These are phyloP conservation scores for Lingula anatina DNA, from an alignment of 2,888 invertebrate species.

Conservation along the genomic window DNA sequence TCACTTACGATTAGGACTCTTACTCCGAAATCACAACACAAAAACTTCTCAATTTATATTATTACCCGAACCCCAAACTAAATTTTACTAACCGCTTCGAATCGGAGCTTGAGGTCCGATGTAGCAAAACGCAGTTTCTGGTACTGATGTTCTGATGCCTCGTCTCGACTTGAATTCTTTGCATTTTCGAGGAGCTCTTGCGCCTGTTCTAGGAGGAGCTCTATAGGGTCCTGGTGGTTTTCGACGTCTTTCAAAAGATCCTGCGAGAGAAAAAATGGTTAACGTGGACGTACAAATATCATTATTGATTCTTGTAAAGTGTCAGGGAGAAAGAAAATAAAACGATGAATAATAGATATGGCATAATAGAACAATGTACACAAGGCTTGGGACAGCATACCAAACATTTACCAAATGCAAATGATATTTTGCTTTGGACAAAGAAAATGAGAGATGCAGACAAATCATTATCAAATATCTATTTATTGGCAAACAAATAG, in stretches of 20 bases:
- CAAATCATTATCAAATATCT: too few species aligned
- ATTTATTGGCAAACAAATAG: too few species aligned
- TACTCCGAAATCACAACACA: neutral
- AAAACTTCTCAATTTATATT: neutral
- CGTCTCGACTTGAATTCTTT: slow-evolving; percentile 18
- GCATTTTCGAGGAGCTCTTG: slow-evolving; percentile 31
- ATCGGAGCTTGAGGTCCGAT: slow-evolving; percentile 40
- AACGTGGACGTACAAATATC: too few species aligned
- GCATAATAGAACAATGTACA: too few species aligned
- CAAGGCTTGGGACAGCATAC: too few species aligned
- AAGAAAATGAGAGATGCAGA: too few species aligned
- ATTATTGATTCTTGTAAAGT: too few species aligned
- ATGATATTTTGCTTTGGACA: too few species aligned
- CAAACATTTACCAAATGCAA: too few species aligned
- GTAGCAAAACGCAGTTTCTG: slow-evolving; percentile 43
- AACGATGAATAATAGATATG: too few species aligned
- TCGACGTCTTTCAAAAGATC: slow-evolving; percentile 25
- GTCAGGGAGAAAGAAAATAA: too few species aligned
- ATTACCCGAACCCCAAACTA: neutral
- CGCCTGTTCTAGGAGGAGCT: slow-evolving; percentile 26
- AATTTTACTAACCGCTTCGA: slow-evolving; percentile 33
- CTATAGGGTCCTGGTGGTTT: slow-evolving; percentile 20
- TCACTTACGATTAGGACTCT: neutral
- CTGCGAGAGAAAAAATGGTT: slow-evolving; percentile 15
- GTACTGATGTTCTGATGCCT: slow-evolving; percentile 38